phyloP scores from a whole-genome alignment of 1,140 invertebrate genomes.

The Plodia interpunctella region DNA sequence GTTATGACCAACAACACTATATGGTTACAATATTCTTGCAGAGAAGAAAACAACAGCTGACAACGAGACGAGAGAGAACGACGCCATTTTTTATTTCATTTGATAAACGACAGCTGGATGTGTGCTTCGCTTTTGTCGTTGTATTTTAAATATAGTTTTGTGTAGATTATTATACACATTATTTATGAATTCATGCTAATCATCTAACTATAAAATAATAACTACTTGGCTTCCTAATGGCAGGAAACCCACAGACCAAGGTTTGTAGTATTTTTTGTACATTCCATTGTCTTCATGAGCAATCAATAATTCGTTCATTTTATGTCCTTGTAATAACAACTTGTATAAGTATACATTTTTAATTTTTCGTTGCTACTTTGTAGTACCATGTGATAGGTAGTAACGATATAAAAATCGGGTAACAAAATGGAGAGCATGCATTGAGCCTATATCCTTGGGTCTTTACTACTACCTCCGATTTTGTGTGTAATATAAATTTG shows the following conservation, averaged over 20 bases:
- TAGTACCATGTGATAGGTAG: background rate
- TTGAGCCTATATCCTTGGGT: background rate
- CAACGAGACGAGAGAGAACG: conserved; percentile 12
- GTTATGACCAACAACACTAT: too few relatives aligned
- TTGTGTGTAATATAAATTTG: background rate
- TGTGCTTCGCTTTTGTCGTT: conserved; percentile 23
- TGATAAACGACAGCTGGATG: conserved; percentile 33
- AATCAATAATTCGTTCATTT: conserved; percentile 27
- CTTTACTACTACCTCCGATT: background rate
- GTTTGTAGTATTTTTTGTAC: conserved; percentile 32
- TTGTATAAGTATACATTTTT: too few relatives aligned
- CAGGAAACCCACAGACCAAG: conserved; percentile 50
- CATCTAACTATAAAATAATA: conserved; percentile 6
- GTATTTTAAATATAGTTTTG: background rate
- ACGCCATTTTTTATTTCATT: conserved; percentile 36
- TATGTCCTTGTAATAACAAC: too few relatives aligned
- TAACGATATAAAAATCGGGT: background rate
- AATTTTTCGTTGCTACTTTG: background rate
- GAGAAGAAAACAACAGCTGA: too few relatives aligned
- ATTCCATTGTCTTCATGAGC: conserved; percentile 22
- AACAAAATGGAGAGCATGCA: background rate
- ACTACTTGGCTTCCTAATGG: conserved; percentile 29
- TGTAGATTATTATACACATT: conserved; percentile 10
- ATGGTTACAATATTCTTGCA: too few relatives aligned
- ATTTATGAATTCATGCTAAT: conserved; percentile 1